Evolutionary conservation across 2,888 invertebrate genomes (phyloP).

Genomic region (Pyrocoelia pectoralis): DNA sequence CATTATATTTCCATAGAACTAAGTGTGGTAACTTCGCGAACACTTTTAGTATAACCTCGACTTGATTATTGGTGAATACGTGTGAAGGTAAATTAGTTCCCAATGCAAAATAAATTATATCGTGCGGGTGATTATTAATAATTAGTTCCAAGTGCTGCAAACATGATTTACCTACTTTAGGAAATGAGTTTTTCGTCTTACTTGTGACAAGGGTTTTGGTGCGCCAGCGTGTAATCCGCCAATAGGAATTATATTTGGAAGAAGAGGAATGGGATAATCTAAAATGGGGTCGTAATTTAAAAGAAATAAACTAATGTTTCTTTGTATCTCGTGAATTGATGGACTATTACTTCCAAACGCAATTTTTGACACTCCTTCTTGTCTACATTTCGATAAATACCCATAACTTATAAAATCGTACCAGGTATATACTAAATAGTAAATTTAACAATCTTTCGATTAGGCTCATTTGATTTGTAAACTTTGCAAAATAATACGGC

Average conservation of each 20-base stretch:
- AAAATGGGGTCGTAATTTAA: slow-evolving; percentile 49
- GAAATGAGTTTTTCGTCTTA: no score
- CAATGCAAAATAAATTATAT: slow-evolving; percentile 54
- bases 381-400: slow-evolving; percentile 25
- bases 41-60: slow-evolving; percentile 45
- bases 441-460: slow-evolving; percentile 40
- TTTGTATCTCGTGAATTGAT: slow-evolving; percentile 41
- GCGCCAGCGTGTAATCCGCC: slow-evolving; percentile 53
- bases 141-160: slow-evolving; percentile 39
- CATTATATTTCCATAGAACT: slow-evolving; percentile 55
- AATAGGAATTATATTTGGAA: slow-evolving; percentile 54
- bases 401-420: slow-evolving; percentile 12
- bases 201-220: slow-evolving; percentile 46
- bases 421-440: slow-evolving; percentile 37
- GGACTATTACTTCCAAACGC: slow-evolving; percentile 43
- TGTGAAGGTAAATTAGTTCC: slow-evolving; percentile 51
- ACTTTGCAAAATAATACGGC: slow-evolving; percentile 40
- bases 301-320: slow-evolving; percentile 47
- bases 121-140: slow-evolving; percentile 48
- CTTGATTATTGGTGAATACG: slow-evolving; percentile 42
- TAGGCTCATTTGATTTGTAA: slow-evolving; percentile 41
- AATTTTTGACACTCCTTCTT: slow-evolving; percentile 40
- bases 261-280: slow-evolving; percentile 48
- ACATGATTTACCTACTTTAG: no score
- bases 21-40: slow-evolving; percentile 52